These are phyloP conservation scores for Plumapathes pennacea DNA, from an alignment of 92 coral and sea anemone genomes.

Conservation along the genomic window DNA sequence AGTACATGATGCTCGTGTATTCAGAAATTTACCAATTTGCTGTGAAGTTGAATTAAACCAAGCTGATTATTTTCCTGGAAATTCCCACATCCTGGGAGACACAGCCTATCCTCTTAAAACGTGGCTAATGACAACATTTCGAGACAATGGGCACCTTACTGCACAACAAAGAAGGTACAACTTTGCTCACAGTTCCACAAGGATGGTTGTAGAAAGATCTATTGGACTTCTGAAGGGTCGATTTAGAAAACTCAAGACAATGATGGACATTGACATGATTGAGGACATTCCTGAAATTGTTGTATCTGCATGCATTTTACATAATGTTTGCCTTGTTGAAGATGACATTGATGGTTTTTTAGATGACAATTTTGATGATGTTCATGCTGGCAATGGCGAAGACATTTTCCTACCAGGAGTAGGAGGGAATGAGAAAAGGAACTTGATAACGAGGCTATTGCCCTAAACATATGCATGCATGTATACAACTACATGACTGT, in stretches of 20 bases:
- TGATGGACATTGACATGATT: slow-evolving; percentile 5
- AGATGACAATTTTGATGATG: slow-evolving; percentile 2
- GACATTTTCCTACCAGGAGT: neutral
- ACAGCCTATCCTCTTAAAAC: slow-evolving; percentile 35
- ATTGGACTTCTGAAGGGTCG: slow-evolving; percentile 3
- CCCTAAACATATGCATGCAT: too few relatives aligned
- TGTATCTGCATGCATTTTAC: slow-evolving; percentile 2
- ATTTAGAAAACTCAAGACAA: neutral
- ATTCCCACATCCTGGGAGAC: slow-evolving; percentile 42
- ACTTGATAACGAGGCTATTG: slow-evolving; percentile 6
- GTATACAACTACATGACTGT: too few relatives aligned
- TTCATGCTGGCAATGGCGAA: neutral
- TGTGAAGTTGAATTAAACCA: slow-evolving; percentile 13
- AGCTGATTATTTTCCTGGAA: slow-evolving; percentile 19
- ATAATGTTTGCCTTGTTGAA: slow-evolving; percentile 5
- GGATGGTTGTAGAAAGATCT: slow-evolving; percentile 9
- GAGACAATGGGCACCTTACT: slow-evolving; percentile 6
- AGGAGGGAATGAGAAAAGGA: slow-evolving; percentile 4
- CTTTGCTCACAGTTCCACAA: slow-evolving; percentile 3
- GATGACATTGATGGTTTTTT: slow-evolving; percentile 7
- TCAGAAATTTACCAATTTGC: slow-evolving; percentile 38
- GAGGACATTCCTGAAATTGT: slow-evolving; percentile 1
- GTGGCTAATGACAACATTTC: slow-evolving; percentile 10
- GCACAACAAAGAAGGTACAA: slow-evolving; percentile 4
- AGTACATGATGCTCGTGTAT: slow-evolving; percentile 45